Base-by-base conservation (phyloP, 2,113 vertebrate species). In the Rhynchopsitta pachyrhyncha region DNA sequence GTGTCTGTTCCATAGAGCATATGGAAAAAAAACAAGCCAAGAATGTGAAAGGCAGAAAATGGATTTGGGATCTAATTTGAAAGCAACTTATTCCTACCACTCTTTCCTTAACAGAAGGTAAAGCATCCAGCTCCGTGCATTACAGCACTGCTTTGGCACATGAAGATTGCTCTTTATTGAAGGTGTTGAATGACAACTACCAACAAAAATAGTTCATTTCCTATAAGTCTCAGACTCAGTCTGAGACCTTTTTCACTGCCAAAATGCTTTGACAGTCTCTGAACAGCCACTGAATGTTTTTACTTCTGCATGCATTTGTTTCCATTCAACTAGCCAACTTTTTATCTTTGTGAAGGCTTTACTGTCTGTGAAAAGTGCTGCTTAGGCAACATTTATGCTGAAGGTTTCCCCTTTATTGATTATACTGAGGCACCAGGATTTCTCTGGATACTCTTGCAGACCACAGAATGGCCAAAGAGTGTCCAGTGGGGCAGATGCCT, bases 201-300 rank as follows among this genome's bases (percentile, higher is more conserved):
- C 90, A 94, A 84, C 42, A 69, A 55, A 96, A 97, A 95, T 79
- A 88, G 82, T 94, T 94, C 15, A 88, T 93, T 95, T 97, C 88
- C 79, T 74, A 19, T 90, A 92, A 83, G 50, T 68, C 7, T 3
- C 41, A 70, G 82, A 25, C 73, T 82, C 14, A 10, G 39, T 33
- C 71, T 73, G 35, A 76, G 47, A 41, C 31, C 24, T 57, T 73
- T 86, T 68, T 71, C 77, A 68, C 67, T 76, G 88, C 85, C 73
- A 90, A 94, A 82, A 44, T 17, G 14, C 77, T 86, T 84, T 71
- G 82, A 81, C 86, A n/a, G 82, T 93, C 78, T 88, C 82, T 86
- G 73, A 96, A 76, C 37, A 78, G 55, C 59, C 74, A 68, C 3
- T 88, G 76, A 90, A 37, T 76, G 83, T 73, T 75, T 97, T 85